Percentiles rank a stretch among this genome's conserved stretches.
Conservation (phyloP, 2,888 invertebrate genomes). For the Ornithoptera priamus region DNA sequence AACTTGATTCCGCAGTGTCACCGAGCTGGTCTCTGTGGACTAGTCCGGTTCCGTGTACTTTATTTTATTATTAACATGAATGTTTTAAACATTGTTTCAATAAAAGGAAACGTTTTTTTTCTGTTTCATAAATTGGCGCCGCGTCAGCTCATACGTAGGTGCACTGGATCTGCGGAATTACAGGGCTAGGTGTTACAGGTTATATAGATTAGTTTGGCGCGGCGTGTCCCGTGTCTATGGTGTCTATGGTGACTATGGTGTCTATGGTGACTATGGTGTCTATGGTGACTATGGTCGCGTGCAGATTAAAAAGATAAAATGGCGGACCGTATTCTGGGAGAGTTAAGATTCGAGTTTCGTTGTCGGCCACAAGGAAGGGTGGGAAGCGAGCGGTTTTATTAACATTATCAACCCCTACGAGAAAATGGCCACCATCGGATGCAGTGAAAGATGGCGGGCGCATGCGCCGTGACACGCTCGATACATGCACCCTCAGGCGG, state of each 20-base stretch:
- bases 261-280: conserved; percentile 1
- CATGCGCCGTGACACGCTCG: conserved; percentile 72
- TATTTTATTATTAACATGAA: no score
- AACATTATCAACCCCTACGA: conserved; percentile 49
- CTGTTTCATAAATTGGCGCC: no score
- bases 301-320: not conserved
- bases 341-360: conserved; percentile 2
- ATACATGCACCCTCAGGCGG: conserved; percentile 69
- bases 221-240: not conserved
- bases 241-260: conserved; percentile 3
- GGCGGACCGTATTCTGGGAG: not conserved
- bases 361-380: conserved; percentile 16
- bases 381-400: conserved; percentile 33
- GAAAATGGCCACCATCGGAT: conserved; percentile 66
- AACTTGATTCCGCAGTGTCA: no score
- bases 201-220: no score
- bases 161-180: no score
- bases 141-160: no score
- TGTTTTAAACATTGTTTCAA: no score
- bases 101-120: no score
- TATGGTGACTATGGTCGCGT: conserved; percentile 3
- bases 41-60: no score
- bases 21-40: no score
- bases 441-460: conserved; percentile 69
- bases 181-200: no score